Base-by-base conservation (phyloP, 2,797 vertebrate genomes). In the Diplodus puntazzo region DNA sequence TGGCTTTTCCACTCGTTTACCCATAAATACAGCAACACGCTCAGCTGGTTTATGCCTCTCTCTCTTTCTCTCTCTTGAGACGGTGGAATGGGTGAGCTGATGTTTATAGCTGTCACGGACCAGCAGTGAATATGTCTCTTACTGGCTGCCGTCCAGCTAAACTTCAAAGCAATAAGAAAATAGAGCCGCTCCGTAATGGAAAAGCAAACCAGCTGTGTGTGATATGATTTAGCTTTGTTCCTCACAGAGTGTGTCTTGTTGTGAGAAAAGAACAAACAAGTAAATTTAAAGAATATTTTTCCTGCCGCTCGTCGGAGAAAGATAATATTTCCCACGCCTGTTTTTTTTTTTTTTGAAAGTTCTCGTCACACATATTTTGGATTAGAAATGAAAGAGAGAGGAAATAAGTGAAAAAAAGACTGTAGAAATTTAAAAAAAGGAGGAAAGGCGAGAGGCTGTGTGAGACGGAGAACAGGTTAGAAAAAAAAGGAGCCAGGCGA, bases 1-100 rank as follows among this genome's bases (percentile, higher is more conserved):
- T 92, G 83, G 89, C 88, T 91, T 92, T 92, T 94, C 90, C 89
- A 90, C 88, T 87, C 82, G 77, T 91, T 93, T 92, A 89, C 70
- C 83, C 87, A 90, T 92, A 91, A 94, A 93, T 90, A 93, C 88
- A 88, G 89, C 88, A 91, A 89, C 89, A 89, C 79, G 64, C 87
- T 93, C 89, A 79, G 83, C 81, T 86, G 84, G 67, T 92, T 92
- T 89, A 90, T 90, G 90, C 86, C 78, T 89, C 87, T 80, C 87
- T 88, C 27, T 27, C 25, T 25, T n/a, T n/a, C 27, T 27, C 81
- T 80, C 55, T 25, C 54, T 57, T 4, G 64, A 87, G 79, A 90
- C 82, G 79, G 82, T 89, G 83, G 84, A 90, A 80, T 21, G 86
- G 82, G 73, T 75, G 87, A 85, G 71, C 88, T 76, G 85, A 92